Evolutionary conservation across 2,888 invertebrate genomes (phyloP).

Genomic region (Agriopis aurantiaria): DNA sequence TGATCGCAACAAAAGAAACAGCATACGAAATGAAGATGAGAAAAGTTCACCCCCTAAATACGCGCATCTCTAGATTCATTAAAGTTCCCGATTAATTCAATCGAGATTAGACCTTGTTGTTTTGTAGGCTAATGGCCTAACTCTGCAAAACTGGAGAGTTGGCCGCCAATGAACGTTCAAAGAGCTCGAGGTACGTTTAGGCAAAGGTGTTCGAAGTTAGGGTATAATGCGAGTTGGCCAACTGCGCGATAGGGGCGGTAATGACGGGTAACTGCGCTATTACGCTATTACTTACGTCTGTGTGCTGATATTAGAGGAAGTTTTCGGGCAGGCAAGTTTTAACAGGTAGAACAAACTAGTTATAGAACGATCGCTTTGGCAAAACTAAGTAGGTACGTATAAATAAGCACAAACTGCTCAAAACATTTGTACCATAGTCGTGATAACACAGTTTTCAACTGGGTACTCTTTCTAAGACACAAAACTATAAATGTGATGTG

Average conservation of each 20-base stretch:
- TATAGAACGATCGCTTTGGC: background rate
- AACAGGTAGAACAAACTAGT: conserved; percentile 1
- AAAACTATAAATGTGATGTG: too few relatives aligned
- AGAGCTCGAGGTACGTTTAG: conserved; percentile 12
- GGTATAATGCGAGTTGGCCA: conserved; percentile 28
- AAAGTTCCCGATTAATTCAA: conserved; percentile 26
- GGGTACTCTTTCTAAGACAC: too few relatives aligned
- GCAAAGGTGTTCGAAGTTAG: conserved; percentile 25
- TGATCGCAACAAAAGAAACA: background rate
- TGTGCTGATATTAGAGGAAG: conserved; percentile 13
- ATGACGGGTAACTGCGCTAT: conserved; percentile 17
- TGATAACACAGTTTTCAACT: too few relatives aligned
- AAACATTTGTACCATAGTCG: too few relatives aligned
- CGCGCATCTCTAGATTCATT: conserved; percentile 3
- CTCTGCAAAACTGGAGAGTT: conserved; percentile 12
- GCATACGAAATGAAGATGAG: background rate
- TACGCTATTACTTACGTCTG: conserved; percentile 13
- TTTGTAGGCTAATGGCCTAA: conserved; percentile 39
- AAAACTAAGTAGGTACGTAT: too few relatives aligned
- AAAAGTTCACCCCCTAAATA: background rate
- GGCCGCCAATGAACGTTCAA: conserved; percentile 23
- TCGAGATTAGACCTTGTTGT: conserved; percentile 33
- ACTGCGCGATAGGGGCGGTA: conserved; percentile 27
- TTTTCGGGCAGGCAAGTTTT: conserved; percentile 2
- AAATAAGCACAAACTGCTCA: too few relatives aligned